Base-by-base conservation (phyloP, 64 coral and sea anemone genomes). In the Montipora efflorescens region DNA sequence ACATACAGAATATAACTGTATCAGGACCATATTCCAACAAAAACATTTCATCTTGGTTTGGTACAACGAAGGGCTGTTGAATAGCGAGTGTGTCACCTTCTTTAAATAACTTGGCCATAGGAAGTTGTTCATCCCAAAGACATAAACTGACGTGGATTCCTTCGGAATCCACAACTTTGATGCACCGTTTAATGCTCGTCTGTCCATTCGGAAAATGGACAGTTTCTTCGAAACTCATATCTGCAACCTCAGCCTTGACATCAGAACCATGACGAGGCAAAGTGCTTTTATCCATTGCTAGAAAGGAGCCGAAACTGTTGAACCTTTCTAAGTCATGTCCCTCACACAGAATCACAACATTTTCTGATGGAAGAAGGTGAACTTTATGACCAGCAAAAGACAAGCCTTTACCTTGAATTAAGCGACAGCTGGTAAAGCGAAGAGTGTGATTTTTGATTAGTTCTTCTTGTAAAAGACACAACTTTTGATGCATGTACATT, bases 401-500 rank as follows among this genome's bases (percentile, higher is more conserved):
- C 13, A 62, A 8, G 79, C 87, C 67, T 52, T 78, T 82, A 0
- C 83, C 76, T 88, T 96, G 80, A 80, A 95, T 89, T 51, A 99
- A 93, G 8, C 95, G 95, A 92, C 89, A 89, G 19, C 95, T 87
- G 0, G 98, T 96, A 79, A 99, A 95, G 43, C 98, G 87, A 25
- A 99, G 46, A 73, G 81, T 92, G 10, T 69, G 87, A 68, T 96
- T 77, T 69, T 96, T 92, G 6, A 94, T 21, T 16, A 89, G 49
- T 14, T 81, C 45, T 61, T 10, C 61, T 76, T 94, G 92, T 12
- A 94, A 73, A 20, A 96, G 90, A 36, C 94, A 96, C 69, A 99
- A 82, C 55, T 99, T 99, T 46, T 99, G 92, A 81, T 99, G 98
- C 46, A 99, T 76, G n/a, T 96, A 96, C 98, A 99, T 99, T 12